These are phyloP conservation scores for Odontothrips loti DNA, from an alignment of 2,888 invertebrate species.

Conservation along the genomic window DNA sequence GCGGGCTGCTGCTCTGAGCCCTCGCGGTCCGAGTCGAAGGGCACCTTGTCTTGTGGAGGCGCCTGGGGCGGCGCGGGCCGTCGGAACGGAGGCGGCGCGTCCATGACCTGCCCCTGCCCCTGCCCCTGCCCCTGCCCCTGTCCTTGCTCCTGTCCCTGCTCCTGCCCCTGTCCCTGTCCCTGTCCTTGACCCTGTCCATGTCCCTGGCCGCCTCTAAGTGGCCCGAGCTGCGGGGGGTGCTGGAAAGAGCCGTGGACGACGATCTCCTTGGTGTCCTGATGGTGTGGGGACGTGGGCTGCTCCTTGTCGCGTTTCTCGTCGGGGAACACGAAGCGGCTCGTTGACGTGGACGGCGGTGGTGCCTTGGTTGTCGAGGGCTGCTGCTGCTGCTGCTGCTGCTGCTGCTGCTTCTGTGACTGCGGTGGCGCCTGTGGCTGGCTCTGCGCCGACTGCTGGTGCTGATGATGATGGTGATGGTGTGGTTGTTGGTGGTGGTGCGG, in stretches of 20 bases:
- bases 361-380: background rate
- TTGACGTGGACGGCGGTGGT: background rate
- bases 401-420: too few relatives aligned
- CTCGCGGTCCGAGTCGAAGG: slow-evolving; percentile 14
- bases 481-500: background rate
- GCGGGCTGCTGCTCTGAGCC: background rate
- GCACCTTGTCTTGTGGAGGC: background rate
- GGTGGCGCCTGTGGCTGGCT: too few relatives aligned
- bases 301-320: slow-evolving; percentile 13
- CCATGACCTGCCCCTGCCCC: slow-evolving; percentile 15
- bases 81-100: slow-evolving; percentile 3
- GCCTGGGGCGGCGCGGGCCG: background rate
- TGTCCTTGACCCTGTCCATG: background rate
- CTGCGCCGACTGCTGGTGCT: too few relatives aligned
- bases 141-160: slow-evolving; percentile 1
- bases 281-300: background rate
- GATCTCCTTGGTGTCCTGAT: slow-evolving; percentile 1
- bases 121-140: background rate
- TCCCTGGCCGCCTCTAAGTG: background rate
- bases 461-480: too few relatives aligned
- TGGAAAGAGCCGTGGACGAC: slow-evolving; percentile 15
- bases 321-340: slow-evolving; percentile 15
- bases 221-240: background rate
- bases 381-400: too few relatives aligned
- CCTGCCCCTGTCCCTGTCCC: background rate